Percentiles rank a stretch among this genome's conserved stretches.
phyloP scores from a whole-genome alignment of 2,113 vertebrate genomes.

The Corythaixoides concolor region DNA sequence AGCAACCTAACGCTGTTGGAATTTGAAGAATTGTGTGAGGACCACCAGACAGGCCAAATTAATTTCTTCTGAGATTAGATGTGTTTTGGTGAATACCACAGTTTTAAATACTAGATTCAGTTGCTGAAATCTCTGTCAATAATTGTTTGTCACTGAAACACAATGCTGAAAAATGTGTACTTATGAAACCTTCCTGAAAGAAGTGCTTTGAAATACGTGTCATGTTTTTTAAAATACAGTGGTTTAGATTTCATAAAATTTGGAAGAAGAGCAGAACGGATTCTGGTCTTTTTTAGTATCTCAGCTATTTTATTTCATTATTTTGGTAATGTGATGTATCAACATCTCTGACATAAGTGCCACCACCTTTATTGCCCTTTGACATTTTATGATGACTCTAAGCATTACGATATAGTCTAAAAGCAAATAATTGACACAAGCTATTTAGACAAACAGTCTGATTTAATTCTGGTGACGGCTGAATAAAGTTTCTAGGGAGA shows the following conservation, averaged over 20 bases:
- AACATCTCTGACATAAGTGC: background rate
- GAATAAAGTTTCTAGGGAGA: background rate
- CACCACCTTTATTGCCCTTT: background rate
- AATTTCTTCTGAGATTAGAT: background rate
- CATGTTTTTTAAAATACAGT: background rate
- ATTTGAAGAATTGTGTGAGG: background rate
- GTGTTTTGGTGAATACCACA: background rate
- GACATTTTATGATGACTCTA: background rate
- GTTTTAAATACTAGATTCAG: background rate
- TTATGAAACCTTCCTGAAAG: background rate
- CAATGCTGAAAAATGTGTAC: background rate
- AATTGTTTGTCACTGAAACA: background rate
- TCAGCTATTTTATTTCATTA: background rate
- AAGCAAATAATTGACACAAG: background rate
- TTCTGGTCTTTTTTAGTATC: background rate
- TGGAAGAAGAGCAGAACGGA: background rate
- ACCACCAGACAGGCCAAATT: background rate
- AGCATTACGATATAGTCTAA: background rate
- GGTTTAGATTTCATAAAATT: background rate
- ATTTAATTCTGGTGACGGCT: background rate
- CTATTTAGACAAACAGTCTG: background rate
- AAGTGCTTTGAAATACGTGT: background rate
- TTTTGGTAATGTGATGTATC: background rate
- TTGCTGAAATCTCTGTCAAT: background rate
- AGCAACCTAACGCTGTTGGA: background rate